phyloP scores from a whole-genome alignment of 2,113 vertebrate species.

The Solenodon paradoxus region DNA sequence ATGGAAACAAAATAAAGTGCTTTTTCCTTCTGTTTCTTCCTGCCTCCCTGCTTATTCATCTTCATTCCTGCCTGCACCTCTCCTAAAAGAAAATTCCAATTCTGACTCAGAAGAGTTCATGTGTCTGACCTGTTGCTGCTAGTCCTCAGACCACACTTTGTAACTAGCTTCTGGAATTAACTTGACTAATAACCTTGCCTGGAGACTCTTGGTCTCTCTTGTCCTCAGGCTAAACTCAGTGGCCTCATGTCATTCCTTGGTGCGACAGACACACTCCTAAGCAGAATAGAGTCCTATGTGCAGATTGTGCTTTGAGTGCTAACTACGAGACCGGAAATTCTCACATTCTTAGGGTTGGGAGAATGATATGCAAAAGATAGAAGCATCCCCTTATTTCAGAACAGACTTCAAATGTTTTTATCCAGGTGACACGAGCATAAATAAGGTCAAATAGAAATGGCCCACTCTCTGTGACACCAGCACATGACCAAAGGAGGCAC shows the following conservation, averaged over 20 bases:
- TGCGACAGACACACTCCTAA: background rate
- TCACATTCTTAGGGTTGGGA: background rate
- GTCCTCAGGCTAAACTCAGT: background rate
- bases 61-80: no score
- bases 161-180: background rate
- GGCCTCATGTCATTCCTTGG: background rate
- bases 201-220: background rate
- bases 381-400: background rate
- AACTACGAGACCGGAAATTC: background rate
- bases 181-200: background rate
- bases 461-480: background rate
- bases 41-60: no score
- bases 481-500: background rate
- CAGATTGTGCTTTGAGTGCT: background rate
- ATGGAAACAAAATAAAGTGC: no score
- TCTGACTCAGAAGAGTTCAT: no score
- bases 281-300: no score
- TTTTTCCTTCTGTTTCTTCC: no score
- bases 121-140: no score
- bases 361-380: background rate
- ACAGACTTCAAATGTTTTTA: background rate
- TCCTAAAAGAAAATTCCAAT: no score
- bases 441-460: background rate
- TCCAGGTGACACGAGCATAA: background rate
- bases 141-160: background rate